These are phyloP conservation scores for Strigamia crassipes DNA, from an alignment of 2,888 invertebrate genomes.

Conservation along the genomic window DNA sequence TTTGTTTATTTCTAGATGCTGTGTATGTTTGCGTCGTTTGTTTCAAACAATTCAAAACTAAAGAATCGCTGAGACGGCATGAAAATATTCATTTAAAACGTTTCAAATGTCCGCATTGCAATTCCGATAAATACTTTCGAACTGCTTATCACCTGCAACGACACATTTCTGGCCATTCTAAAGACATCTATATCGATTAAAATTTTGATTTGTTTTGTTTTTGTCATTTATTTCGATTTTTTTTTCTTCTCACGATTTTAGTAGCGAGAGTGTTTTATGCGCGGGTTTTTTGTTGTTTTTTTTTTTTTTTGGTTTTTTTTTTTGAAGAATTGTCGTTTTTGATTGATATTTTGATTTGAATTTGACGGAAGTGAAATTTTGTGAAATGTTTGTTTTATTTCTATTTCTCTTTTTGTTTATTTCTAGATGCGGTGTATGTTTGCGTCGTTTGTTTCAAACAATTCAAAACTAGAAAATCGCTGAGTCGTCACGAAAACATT, in stretches of 20 bases:
- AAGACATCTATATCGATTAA: neutral
- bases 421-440: neutral
- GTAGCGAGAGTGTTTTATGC: too few species aligned
- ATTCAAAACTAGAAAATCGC: neutral
- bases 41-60: neutral
- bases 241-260: too few species aligned
- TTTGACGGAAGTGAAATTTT: too few species aligned
- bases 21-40: neutral
- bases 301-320: too few species aligned
- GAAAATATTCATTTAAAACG: slow-evolving; percentile 5
- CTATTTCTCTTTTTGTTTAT: neutral
- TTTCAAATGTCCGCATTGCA: neutral
- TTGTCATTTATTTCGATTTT: too few species aligned
- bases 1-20: neutral
- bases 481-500: neutral
- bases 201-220: neutral
- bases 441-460: neutral
- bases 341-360: too few species aligned
- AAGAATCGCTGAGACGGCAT: neutral
- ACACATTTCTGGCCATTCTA: neutral
- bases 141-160: neutral
- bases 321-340: too few species aligned
- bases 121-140: neutral
- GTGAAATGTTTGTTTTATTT: neutral
- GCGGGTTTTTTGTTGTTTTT: too few species aligned